Percentiles rank a stretch among this genome's conserved stretches.
Evolutionary conservation across 2,113 vertebrate genomes (phyloP).

Genomic region (Phainopepla nitens): DNA sequence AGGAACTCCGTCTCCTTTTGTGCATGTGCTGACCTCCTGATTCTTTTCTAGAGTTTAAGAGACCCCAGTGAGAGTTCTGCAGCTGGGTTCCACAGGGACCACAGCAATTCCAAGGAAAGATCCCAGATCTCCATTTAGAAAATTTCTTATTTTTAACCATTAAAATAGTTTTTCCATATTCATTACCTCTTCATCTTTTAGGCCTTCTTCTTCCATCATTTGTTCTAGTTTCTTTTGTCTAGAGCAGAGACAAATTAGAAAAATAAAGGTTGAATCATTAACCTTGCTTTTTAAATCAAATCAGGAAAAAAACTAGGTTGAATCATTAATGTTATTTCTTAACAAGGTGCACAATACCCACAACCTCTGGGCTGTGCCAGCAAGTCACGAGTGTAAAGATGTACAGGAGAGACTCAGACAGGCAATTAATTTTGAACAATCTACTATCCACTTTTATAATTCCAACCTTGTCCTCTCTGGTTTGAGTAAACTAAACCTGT

Average conservation of each 20-base stretch:
- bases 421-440: neutral
- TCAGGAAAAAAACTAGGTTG: neutral
- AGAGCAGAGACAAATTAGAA: neutral
- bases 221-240: slow-evolving; percentile 98
- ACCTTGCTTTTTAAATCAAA: neutral
- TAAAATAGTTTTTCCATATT: neutral
- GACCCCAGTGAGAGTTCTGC: neutral
- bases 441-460: neutral
- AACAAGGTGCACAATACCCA: neutral
- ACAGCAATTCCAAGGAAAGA: neutral
- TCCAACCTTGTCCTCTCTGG: neutral
- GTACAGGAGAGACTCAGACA: neutral
- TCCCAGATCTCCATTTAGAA: neutral
- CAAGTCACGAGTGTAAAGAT: neutral
- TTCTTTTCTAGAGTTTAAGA: slow-evolving; percentile 71
- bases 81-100: neutral
- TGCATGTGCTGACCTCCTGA: slow-evolving; percentile 80
- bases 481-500: neutral
- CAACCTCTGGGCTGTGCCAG: neutral
- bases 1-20: slow-evolving; percentile 85
- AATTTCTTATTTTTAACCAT: neutral
- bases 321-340: neutral
- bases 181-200: slow-evolving; percentile 94
- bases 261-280: neutral
- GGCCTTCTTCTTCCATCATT: slow-evolving; percentile 97